Evolutionary conservation across 2,797 vertebrate genomes (phyloP), one percentile per base, ranked within the genome.

Genomic region (Betta splendens): DNA sequence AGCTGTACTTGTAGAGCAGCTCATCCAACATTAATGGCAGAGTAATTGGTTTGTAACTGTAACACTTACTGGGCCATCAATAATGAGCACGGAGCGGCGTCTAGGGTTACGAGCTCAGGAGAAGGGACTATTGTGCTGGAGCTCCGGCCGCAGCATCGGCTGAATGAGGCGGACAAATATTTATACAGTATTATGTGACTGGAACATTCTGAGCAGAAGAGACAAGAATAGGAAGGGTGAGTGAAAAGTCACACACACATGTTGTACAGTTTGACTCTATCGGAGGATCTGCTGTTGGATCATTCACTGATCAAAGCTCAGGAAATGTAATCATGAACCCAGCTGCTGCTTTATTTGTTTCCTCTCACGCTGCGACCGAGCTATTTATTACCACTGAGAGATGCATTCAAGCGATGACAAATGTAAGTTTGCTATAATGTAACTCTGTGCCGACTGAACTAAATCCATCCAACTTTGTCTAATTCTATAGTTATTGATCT

Each of bases 21-120:
- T 90, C 91, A 92, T 93, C 83, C 86, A 93, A 89, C 89, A 89
- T 93, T 91, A 89, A 93, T 89, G 84, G 87, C 59, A 86, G 89
- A 93, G 91, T 92, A 92, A 93, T 93, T 93, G 91, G 88, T 93
- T 92, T 90, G 91, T 92, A 93, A 91, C 91, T 84, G 89, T 92
- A 92, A 92, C 90, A 91, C 89, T 92, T 92, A 92, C 90, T 80
- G 79, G 74, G 86, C 86, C 89, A 92, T 93, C 91, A 90, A 91
- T 92, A 92, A 92, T 90, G 90, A 80, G 73, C 87, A 82, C 56
- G 33, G 69, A 59, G 78, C 81, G 45, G 50, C 66, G 88, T 89
- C 65, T 93, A 72, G 83, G 44, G 84, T 93, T 92, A 88, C 92
- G 60, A 77, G 60, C 63, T 69, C 1, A 52, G 87, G 68, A 86